Percentiles rank a stretch among this genome's conserved stretches.
Evolutionary conservation across 2,888 invertebrate species (phyloP).

Genomic region (Lampropteryx suffumata): DNA sequence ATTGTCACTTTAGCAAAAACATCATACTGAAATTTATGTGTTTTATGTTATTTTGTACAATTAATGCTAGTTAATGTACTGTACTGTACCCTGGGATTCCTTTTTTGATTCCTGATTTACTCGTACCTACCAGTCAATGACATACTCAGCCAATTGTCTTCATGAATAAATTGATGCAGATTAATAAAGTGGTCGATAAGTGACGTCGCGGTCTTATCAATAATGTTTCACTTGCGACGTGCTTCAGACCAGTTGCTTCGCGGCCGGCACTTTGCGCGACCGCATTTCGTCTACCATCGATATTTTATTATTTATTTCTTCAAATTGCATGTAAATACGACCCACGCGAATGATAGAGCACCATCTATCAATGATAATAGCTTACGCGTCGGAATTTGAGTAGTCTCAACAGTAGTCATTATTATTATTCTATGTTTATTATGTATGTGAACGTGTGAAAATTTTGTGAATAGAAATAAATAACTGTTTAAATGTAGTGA

Average conservation of each 20-base stretch:
- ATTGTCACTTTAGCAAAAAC: no score
- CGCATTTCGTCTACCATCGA: conserved; percentile 45
- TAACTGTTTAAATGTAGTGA: conserved; percentile 50
- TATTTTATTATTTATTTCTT: conserved; percentile 37
- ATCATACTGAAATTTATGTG: no score
- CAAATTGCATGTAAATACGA: conserved; percentile 27
- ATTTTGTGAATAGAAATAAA: conserved; percentile 36
- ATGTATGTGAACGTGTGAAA: conserved; percentile 36
- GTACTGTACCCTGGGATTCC: not conserved
- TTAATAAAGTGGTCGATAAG: conserved; percentile 75
- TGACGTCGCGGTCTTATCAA: conserved; percentile 74
- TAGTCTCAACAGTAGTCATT: conserved; percentile 16
- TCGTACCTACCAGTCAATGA: conserved; percentile 25
- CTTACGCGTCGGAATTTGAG: conserved; percentile 30
- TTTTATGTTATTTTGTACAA: no score
- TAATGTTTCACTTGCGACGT: conserved; percentile 62
- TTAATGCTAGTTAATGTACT: no score
- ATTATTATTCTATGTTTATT: conserved; percentile 37
- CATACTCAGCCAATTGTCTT: conserved; percentile 61
- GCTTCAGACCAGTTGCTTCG: conserved; percentile 61
- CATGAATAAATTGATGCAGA: conserved; percentile 77
- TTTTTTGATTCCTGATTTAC: not conserved
- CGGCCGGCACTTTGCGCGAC: conserved; percentile 55
- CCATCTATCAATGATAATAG: conserved; percentile 32
- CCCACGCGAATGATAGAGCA: conserved; percentile 27